phyloP scores from a whole-genome alignment of 2,888 invertebrate genomes.

The Drosophila kambysellisi region DNA sequence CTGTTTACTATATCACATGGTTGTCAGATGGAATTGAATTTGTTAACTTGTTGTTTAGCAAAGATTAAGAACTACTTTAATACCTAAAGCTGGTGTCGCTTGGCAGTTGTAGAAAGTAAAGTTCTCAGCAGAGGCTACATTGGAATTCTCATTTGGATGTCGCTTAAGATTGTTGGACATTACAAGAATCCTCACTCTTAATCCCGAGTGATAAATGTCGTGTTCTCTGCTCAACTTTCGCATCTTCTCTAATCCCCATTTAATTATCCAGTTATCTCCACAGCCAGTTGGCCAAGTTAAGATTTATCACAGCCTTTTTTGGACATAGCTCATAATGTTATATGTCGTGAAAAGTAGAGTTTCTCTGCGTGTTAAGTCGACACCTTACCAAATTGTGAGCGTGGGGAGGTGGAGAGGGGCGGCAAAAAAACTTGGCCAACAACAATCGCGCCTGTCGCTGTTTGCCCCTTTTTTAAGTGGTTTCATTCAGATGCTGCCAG shows the following conservation, averaged over 20 bases:
- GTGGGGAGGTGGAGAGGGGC: conserved; percentile 4
- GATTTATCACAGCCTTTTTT: conserved; percentile 50
- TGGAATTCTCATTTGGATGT: conserved; percentile 1
- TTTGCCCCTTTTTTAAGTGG: conserved; percentile 40
- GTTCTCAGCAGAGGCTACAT: not conserved
- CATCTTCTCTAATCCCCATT: conserved; percentile 54
- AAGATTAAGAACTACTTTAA: not conserved
- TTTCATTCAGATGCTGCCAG: conserved; percentile 64
- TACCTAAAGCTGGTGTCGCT: not conserved
- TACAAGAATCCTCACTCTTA: conserved; percentile 28
- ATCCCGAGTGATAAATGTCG: conserved; percentile 44
- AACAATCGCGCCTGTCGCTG: conserved; percentile 20
- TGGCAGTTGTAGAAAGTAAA: not conserved
- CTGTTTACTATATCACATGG: not conserved
- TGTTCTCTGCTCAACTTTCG: conserved; percentile 54
- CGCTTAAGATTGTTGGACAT: conserved; percentile 12
- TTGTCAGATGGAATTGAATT: not conserved
- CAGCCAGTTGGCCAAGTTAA: conserved; percentile 25
- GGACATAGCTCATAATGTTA: conserved; percentile 50
- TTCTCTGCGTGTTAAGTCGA: conserved; percentile 68
- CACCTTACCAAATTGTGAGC: conserved; percentile 78
- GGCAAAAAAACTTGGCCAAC: conserved; percentile 31
- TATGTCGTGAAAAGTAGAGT: conserved; percentile 48
- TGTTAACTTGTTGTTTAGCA: not conserved
- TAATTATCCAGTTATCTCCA: conserved; percentile 41